Evolutionary conservation across 2,888 invertebrate species (phyloP).

Genomic region (Nasonia oneida): DNA sequence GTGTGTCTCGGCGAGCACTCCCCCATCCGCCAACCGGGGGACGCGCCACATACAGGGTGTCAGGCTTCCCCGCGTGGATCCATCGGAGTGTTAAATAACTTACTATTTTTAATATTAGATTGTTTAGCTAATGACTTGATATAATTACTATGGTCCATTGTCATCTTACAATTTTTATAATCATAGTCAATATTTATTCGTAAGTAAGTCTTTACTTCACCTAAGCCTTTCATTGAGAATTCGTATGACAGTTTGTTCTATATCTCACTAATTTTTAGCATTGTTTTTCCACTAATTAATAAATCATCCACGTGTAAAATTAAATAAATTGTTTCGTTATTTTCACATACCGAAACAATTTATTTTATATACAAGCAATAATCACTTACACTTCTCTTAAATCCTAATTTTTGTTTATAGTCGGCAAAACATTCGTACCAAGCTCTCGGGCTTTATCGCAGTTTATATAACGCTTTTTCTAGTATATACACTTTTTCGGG

Average conservation of each 20-base stretch:
- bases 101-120: slow-evolving; percentile 2
- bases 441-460: background rate
- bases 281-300: background rate
- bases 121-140: slow-evolving; percentile 13
- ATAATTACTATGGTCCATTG: slow-evolving; percentile 8
- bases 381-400: background rate
- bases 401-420: background rate
- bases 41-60: too few relatives aligned
- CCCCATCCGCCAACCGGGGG: too few relatives aligned
- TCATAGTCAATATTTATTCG: background rate
- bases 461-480: too few relatives aligned
- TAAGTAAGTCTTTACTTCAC: background rate
- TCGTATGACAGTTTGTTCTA: too few relatives aligned
- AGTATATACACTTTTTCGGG: background rate
- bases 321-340: background rate
- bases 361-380: too few relatives aligned
- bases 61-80: too few relatives aligned
- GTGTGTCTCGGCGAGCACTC: too few relatives aligned
- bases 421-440: background rate
- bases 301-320: background rate
- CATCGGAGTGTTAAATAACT: slow-evolving; percentile 3
- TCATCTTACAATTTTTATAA: background rate
- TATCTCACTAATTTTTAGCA: background rate
- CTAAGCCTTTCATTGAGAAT: background rate
- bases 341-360: background rate